Percentiles rank a stretch among this genome's conserved stretches.
Evolutionary conservation across 2,797 vertebrate species (phyloP).

Genomic region (Rhinella marina): DNA sequence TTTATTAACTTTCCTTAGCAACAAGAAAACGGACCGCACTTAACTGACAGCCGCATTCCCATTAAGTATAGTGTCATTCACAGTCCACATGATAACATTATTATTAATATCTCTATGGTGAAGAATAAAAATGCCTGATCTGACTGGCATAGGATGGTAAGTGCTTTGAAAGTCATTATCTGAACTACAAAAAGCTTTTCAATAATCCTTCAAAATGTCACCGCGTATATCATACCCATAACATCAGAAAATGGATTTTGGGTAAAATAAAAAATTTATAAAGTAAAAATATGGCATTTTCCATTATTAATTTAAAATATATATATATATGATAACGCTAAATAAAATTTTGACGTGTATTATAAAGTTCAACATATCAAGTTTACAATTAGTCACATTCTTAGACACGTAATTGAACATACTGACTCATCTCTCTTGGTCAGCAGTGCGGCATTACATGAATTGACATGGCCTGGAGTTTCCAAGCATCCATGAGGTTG

Average conservation of each 20-base stretch:
- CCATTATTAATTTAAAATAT: neutral
- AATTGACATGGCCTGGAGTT: too few relatives aligned
- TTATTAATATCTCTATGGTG: constrained; percentile 68
- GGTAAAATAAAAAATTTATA: constrained; percentile 55
- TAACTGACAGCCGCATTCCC: constrained; percentile 60
- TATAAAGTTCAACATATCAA: neutral
- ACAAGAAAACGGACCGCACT: constrained; percentile 57
- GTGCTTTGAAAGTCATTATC: constrained; percentile 74
- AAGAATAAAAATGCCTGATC: constrained; percentile 70
- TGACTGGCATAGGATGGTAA: constrained; percentile 72
- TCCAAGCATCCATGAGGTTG: too few relatives aligned
- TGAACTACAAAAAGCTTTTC: constrained; percentile 74
- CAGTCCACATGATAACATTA: constrained; percentile 65
- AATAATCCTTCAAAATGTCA: constrained; percentile 76
- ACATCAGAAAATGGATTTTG: constrained; percentile 73
- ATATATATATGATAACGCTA: constrained; percentile 2
- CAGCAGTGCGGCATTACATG: neutral
- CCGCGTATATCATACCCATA: constrained; percentile 68
- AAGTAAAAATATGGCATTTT: constrained; percentile 23
- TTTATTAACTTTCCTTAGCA: constrained; percentile 63
- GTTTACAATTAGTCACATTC: neutral
- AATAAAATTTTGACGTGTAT: neutral
- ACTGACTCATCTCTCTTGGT: neutral
- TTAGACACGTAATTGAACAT: neutral
- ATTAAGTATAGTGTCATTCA: constrained; percentile 63